Conservation (phyloP, 2,888 invertebrate genomes). For the Diplolepis rosae region DNA sequence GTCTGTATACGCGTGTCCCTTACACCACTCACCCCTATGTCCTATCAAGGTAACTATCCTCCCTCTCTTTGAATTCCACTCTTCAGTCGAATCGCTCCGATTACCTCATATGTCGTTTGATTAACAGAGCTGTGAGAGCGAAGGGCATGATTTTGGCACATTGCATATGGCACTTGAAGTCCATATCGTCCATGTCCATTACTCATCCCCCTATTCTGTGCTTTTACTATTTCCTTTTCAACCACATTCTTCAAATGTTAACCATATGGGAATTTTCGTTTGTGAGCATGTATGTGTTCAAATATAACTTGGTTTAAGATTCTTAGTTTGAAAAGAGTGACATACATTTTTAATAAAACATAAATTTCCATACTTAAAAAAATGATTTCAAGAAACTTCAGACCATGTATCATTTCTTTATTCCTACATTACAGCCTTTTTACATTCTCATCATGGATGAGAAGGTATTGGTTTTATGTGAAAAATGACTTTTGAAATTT, state of each 20-base stretch:
- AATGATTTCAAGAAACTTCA: too few relatives aligned
- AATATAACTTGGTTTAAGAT: too few relatives aligned
- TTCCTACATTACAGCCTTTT: too few relatives aligned
- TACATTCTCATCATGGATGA: too few relatives aligned
- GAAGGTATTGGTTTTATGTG: too few relatives aligned
- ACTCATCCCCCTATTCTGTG: not conserved
- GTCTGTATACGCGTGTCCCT: conserved; percentile 39
- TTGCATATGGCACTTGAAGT: conserved; percentile 67
- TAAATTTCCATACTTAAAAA: too few relatives aligned
- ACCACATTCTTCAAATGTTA: not conserved
- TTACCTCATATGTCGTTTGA: conserved; percentile 60
- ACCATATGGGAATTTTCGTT: not conserved
- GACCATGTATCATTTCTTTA: too few relatives aligned
- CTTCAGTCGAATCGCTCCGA: conserved; percentile 16
- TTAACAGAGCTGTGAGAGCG: conserved; percentile 65
- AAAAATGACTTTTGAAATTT: too few relatives aligned
- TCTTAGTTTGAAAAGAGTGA: too few relatives aligned
- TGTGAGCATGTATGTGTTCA: too few relatives aligned
- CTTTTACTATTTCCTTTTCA: not conserved
- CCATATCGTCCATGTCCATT: conserved; percentile 64
- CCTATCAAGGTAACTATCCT: conserved; percentile 32
- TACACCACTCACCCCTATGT: conserved; percentile 37
- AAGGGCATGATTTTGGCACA: conserved; percentile 61
- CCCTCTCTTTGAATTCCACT: conserved; percentile 8
- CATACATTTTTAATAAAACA: too few relatives aligned